These are phyloP conservation scores for Gobio gobio DNA, from an alignment of 2,113 vertebrate genomes.

Conservation along the genomic window DNA sequence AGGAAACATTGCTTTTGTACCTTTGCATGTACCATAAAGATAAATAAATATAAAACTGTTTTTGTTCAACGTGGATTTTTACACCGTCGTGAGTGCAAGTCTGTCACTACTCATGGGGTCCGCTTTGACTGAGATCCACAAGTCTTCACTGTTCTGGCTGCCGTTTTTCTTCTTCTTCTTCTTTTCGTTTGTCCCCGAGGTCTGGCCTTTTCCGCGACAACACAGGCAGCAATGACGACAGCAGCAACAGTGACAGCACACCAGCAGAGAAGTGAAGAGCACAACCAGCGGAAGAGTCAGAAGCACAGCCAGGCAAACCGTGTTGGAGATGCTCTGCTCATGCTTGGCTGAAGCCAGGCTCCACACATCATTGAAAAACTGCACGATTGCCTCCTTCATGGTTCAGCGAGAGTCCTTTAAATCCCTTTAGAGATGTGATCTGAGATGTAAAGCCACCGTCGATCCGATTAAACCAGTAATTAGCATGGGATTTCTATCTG, in stretches of 20 bases:
- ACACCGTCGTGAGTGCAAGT: conserved; percentile 67
- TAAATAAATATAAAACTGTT: conserved; percentile 51
- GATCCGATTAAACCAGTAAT: conserved; percentile 6
- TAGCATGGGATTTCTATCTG: conserved; percentile 7
- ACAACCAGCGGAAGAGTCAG: conserved; percentile 83
- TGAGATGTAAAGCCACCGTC: not conserved
- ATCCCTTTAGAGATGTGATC: conserved; percentile 26
- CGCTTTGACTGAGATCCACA: conserved; percentile 93
- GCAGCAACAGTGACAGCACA: conserved; percentile 94
- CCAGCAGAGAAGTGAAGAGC: conserved; percentile 74
- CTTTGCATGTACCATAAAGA: conserved; percentile 62
- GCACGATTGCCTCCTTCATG: conserved; percentile 76
- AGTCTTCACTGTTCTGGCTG: conserved; percentile 80
- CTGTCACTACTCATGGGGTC: conserved; percentile 83
- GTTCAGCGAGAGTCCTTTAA: conserved; percentile 28
- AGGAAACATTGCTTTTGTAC: conserved; percentile 5
- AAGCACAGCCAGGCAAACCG: conserved; percentile 84
- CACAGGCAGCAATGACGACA: conserved; percentile 69
- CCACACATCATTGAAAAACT: conserved; percentile 85
- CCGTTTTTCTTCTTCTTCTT: conserved; percentile 78
- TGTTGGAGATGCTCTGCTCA: conserved; percentile 87
- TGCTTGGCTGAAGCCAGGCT: conserved; percentile 81
- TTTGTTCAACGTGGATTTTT: conserved; percentile 21
- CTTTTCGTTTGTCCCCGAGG: conserved; percentile 45
- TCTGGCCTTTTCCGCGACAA: conserved; percentile 55